Conservation (phyloP, 2,888 invertebrate genomes). For the Troides oblongomaculatus region DNA sequence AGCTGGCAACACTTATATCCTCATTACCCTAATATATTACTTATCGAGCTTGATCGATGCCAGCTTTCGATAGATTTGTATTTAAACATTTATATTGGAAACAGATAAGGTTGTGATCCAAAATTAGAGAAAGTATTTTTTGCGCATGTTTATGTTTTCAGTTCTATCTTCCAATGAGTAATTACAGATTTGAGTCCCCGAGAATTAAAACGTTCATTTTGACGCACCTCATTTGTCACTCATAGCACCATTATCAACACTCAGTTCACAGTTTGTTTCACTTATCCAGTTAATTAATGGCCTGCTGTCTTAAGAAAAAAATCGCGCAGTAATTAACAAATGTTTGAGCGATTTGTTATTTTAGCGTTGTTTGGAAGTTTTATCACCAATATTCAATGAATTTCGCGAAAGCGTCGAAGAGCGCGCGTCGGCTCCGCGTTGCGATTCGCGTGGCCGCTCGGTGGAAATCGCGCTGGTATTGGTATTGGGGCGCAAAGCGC, state of each 20-base stretch:
- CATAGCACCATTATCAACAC: slow-evolving; percentile 32
- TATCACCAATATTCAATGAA: background rate
- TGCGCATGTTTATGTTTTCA: background rate
- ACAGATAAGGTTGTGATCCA: background rate
- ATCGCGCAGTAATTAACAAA: background rate
- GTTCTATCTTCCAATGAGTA: background rate
- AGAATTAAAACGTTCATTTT: slow-evolving; percentile 9
- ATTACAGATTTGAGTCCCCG: background rate
- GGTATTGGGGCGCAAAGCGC: slow-evolving; percentile 71
- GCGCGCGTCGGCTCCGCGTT: slow-evolving; percentile 55
- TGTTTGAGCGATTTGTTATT: background rate
- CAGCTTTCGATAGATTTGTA: background rate
- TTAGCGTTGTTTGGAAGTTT: slow-evolving; percentile 8
- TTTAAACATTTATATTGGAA: background rate
- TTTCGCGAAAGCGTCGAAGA: slow-evolving; percentile 50
- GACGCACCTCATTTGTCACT: slow-evolving; percentile 24
- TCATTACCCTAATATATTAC: slow-evolving; percentile 6
- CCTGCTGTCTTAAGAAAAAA: background rate
- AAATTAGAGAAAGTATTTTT: background rate
- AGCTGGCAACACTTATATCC: background rate
- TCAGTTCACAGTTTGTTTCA: background rate
- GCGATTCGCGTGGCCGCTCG: slow-evolving; percentile 75
- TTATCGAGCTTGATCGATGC: background rate
- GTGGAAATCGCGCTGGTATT: slow-evolving; percentile 74
- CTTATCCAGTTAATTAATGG: background rate